Evolutionary conservation across 2,797 vertebrate genomes (phyloP), one percentile per base, ranked within the genome.

Genomic region (Clarias pachynema): DNA sequence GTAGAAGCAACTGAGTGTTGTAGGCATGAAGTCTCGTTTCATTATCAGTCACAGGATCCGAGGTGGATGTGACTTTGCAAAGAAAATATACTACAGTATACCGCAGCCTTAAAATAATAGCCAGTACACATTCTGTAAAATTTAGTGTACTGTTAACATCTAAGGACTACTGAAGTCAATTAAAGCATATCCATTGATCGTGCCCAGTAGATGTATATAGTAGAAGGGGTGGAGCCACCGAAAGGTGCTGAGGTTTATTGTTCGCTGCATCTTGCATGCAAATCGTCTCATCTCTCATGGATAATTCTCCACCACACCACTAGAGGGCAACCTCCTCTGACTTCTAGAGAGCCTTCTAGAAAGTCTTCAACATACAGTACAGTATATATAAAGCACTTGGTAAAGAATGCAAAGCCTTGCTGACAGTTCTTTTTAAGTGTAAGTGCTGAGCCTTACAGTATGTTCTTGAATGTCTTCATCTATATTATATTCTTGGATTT

Each of bases 241-340:
- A 75, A 75, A 75, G 26, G 3, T 3, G 3, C 73, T 56, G 49
- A 12, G 16, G 26, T 74, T 74, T 29, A 53, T 18, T 74, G 44
- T 74, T 74, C 29, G 44, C 15, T 20, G 40, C n/a, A 18, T 53
- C 15, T 4, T 49, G 72, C 16, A 16, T 10, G 49, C 16, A 20
- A 24, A 78, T 9, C 14, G 31, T 37, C 9, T 14, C 22, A 37
- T n/a, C 18, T 78, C 56, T 14, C 10, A 37, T 60, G 56, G 20
- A 37, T 60, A 37, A 78, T 60, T 78, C 20, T 78, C 75, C 57
- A 78, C 56, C 75, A 60, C 31, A 1, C 56, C 75, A 78, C 75
- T 18, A 78, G 57, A 60, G 57, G 57, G 56, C 56, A 78, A 37
- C 56, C 56, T 59, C 26, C 3, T 2, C 9, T 31, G 73, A 49